A percentile compares a stretch with the other conserved stretches of the same genome.
Conservation (phyloP, 2,888 invertebrate species). For the Papilio protenor region DNA sequence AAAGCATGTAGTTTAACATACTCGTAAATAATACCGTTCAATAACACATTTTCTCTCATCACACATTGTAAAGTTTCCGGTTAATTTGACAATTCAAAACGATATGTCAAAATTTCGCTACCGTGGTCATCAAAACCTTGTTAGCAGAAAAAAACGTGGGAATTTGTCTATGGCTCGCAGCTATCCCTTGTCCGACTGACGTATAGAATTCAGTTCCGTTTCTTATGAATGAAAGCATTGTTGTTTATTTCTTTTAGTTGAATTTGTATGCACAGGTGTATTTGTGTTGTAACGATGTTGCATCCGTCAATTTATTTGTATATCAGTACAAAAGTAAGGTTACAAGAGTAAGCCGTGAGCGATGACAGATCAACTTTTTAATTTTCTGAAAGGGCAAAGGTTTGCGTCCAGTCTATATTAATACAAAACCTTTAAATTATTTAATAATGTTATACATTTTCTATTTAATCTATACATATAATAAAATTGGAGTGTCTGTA, state of each 20-base stretch:
- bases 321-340: conserved; percentile 3
- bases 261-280: conserved; percentile 76
- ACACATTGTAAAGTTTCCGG: not conserved
- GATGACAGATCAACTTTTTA: conserved; percentile 35
- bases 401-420: not conserved
- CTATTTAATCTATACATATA: too few relatives aligned
- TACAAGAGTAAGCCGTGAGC: conserved; percentile 39
- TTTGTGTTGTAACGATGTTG: conserved; percentile 54
- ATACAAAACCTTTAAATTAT: not conserved
- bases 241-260: conserved; percentile 54
- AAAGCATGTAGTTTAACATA: not conserved
- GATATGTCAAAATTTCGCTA: conserved; percentile 65
- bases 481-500: too few relatives aligned
- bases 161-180: conserved; percentile 64
- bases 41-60: conserved; percentile 30
- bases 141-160: conserved; percentile 68
- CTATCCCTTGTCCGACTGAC: conserved; percentile 62
- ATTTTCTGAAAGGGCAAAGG: conserved; percentile 32
- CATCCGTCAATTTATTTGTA: conserved; percentile 44
- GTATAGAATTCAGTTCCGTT: conserved; percentile 71
- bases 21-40: not conserved
- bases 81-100: conserved; percentile 32
- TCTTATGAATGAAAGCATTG: conserved; percentile 63
- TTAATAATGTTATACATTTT: too few relatives aligned
- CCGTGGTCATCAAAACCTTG: conserved; percentile 57